Evolutionary conservation across 2,888 invertebrate species (phyloP).

Genomic region (Sesia apiformis): DNA sequence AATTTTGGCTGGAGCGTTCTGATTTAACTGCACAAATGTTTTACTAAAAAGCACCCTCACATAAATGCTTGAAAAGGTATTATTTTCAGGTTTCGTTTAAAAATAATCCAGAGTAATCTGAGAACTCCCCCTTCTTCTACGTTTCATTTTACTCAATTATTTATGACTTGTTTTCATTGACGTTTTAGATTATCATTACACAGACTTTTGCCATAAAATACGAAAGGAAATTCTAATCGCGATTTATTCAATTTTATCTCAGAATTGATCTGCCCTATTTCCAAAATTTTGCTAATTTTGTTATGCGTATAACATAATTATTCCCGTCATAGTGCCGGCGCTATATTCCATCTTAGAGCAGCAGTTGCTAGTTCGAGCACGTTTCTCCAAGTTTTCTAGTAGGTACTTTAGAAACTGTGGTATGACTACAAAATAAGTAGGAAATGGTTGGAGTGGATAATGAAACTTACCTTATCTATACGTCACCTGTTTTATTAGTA

Average conservation of each 20-base stretch:
- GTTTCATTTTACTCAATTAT: no score
- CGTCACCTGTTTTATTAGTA: neutral
- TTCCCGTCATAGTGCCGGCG: no score
- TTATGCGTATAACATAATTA: no score
- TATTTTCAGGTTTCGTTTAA: neutral
- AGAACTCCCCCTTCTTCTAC: neutral
- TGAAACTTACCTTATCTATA: neutral
- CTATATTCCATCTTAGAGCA: neutral
- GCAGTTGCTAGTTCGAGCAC: neutral
- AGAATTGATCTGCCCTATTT: no score
- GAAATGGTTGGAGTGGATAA: neutral
- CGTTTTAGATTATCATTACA: no score
- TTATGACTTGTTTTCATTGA: no score
- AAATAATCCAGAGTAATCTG: neutral
- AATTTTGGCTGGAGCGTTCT: slow-evolving; percentile 15
- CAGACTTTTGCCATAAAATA: no score
- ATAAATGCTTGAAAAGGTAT: neutral
- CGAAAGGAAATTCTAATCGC: no score
- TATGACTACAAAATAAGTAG: neutral
- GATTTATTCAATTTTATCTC: no score
- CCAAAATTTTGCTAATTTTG: no score
- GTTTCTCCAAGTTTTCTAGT: neutral
- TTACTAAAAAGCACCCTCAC: neutral
- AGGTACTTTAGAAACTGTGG: neutral
- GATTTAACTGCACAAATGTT: neutral